A percentile compares a stretch with the other conserved stretches of the same genome.
phyloP scores from a whole-genome alignment of 1,140 invertebrate species.

The Anagrus nilaparvatae region DNA sequence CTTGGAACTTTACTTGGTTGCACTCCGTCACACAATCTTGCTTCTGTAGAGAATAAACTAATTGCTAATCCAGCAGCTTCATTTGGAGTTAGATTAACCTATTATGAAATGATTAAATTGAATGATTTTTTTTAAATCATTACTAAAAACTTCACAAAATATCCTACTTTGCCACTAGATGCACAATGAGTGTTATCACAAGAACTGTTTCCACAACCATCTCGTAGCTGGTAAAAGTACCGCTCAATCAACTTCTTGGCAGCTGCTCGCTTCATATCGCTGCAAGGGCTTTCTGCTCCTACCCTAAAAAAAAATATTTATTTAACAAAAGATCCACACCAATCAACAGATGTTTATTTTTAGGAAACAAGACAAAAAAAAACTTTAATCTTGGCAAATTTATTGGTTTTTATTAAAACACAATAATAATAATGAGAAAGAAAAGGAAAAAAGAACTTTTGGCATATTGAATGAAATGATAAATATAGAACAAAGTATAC shows the following conservation, averaged over 20 bases:
- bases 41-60: conserved; percentile 74
- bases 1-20: conserved; percentile 63
- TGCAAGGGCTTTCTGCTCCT: conserved; percentile 42
- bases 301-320: conserved; percentile 26
- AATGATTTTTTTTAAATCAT: conserved; percentile 7
- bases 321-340: background rate
- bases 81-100: conserved; percentile 64
- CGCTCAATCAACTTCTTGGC: conserved; percentile 81
- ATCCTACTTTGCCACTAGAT: conserved; percentile 69
- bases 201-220: conserved; percentile 77
- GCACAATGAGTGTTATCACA: conserved; percentile 82
- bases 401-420: conserved; percentile 3
- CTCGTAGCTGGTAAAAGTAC: conserved; percentile 84
- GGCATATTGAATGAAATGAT: background rate
- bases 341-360: background rate
- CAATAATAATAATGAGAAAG: background rate
- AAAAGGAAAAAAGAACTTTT: background rate
- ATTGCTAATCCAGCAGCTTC: conserved; percentile 81
- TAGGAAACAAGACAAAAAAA: background rate
- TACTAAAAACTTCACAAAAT: conserved; percentile 3
- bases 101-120: background rate
- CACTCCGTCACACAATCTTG: conserved; percentile 63
- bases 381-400: background rate
- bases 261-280: conserved; percentile 78
- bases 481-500: no score